Evolutionary conservation across 2,797 vertebrate species (phyloP), one percentile per base, ranked within the genome.

Genomic region (Acrossocheilus fasciatus): DNA sequence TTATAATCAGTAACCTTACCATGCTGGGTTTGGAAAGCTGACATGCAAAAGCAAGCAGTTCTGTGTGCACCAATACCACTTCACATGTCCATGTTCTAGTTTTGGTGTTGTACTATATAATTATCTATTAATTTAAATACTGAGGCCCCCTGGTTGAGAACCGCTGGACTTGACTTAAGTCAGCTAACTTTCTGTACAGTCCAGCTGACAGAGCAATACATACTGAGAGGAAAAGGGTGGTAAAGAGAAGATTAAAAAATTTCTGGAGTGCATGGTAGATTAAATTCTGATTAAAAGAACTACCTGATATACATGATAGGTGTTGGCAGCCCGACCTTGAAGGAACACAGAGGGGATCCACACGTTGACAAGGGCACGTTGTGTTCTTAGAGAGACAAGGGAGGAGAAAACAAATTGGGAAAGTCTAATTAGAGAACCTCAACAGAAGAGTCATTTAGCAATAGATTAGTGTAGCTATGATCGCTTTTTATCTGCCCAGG

Each of bases 281-380:
- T 73, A 45, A 20, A 81, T 30, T 86, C 20, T 62, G 76, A 62
- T 86, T 50, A 50, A 81, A 86, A 69, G 18, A 70, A 52, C 69
- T 93, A 98, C 98, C 96, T 99, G 98, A 92, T 99, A 99, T 88
- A 99, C 98, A 36, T 99, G 98, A 94, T 98, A 99, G 7, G 98
- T 96, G 43, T 97, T 99, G 41, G 98, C 96, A 86, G 98, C 96
- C 91, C 97, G 95, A 89, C 98, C 98, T 91, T 98, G 97, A 88
- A 99, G 96, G 92, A 99, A 99, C 91, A 99, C 98, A 0, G 98
- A 99, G 14, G 98, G 98, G 92, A 99, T 99, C 98, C 98, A 99
- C 86, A 99, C 98, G 15, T 99, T 99, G 95, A 99, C 97, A 92
- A 99, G 97, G 1, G 98, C 98, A 66, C 98, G 96, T 89, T 99